phyloP scores from a whole-genome alignment of 2,797 vertebrate genomes.

The Microhierax caerulescens region DNA sequence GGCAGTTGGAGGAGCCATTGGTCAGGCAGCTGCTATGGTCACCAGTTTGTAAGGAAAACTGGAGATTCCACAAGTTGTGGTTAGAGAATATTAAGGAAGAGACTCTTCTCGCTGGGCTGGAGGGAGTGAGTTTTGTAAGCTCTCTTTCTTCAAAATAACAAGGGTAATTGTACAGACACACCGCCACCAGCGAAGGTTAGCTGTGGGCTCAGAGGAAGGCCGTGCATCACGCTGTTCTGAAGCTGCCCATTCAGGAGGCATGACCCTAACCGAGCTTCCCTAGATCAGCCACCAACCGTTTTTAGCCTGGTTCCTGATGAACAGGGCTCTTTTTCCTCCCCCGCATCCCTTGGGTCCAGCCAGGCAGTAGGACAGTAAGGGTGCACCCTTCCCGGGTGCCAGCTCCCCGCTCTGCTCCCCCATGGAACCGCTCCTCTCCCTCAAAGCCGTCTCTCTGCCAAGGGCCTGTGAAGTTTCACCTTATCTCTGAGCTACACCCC shows the following conservation, averaged over 20 bases:
- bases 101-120: background rate
- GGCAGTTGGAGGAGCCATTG: background rate
- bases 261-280: fast-evolving
- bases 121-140: background rate
- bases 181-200: background rate
- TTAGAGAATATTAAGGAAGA: background rate
- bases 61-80: background rate
- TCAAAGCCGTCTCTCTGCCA: background rate
- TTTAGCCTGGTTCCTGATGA: background rate
- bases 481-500: background rate
- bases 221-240: fast-evolving
- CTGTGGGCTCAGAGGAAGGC: background rate
- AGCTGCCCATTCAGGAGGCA: background rate
- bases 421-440: background rate
- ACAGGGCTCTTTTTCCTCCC: fast-evolving
- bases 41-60: background rate
- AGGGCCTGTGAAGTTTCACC: fast-evolving
- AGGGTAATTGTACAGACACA: background rate
- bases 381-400: background rate
- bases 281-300: background rate
- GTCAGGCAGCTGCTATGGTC: background rate
- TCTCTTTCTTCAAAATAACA: background rate
- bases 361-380: background rate
- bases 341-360: background rate
- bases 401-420: background rate